Conservation (phyloP, 2,797 vertebrate genomes). For the Molossus molossus region DNA sequence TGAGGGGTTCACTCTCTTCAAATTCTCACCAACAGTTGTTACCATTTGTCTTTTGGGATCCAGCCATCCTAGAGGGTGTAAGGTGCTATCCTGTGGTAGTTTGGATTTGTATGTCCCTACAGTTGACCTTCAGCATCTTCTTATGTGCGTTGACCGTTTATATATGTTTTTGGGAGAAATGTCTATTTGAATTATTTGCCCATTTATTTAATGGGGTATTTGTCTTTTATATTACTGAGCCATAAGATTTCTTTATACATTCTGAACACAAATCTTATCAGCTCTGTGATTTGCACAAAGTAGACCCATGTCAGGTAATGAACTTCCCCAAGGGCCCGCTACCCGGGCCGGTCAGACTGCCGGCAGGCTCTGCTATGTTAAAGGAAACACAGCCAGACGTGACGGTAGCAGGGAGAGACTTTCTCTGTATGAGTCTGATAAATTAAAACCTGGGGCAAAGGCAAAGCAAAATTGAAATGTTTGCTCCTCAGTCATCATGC, state of each 20-base stretch:
- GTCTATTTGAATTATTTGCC: neutral
- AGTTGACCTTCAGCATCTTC: neutral
- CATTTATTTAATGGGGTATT: neutral
- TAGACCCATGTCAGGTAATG: neutral
- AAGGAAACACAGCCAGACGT: slow-evolving; percentile 18
- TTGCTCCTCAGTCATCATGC: slow-evolving; percentile 44
- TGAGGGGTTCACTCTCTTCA: neutral
- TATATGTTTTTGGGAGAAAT: neutral
- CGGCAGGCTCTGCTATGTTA: neutral
- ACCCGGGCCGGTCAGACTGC: neutral
- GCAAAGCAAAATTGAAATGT: slow-evolving; percentile 30
- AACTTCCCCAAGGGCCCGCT: neutral
- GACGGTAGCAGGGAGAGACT: neutral
- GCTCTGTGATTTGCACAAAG: neutral
- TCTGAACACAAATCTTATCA: neutral
- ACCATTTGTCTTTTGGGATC: neutral
- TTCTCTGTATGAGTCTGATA: slow-evolving; percentile 15
- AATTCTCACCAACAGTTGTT: neutral
- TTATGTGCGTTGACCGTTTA: neutral
- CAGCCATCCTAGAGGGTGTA: neutral
- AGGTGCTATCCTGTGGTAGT: neutral
- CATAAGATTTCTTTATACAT: neutral
- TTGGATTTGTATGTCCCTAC: neutral
- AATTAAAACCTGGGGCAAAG: slow-evolving; percentile 73
- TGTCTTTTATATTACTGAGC: neutral